Base-by-base conservation (phyloP, 2,888 invertebrate genomes). In the Apodemia mormo region DNA sequence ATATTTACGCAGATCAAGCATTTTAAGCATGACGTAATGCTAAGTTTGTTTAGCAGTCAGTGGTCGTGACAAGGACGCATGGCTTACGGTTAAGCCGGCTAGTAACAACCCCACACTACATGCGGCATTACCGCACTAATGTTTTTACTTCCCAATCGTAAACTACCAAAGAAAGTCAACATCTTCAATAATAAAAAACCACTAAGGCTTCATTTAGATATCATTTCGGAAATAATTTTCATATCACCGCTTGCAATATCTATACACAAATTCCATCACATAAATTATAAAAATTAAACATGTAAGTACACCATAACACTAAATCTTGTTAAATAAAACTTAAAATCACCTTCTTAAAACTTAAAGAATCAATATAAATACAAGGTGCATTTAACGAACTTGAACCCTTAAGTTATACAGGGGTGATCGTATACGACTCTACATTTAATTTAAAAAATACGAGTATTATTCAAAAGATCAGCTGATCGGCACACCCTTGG, bases 1-100 rank as follows among this genome's bases (percentile, higher is more conserved):
- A 91, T 91, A 91, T 92, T 92, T 90, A 88, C 87, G 82, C 87
- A 88, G 86, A 88, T 89, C 86, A 86, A 82, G 83, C 85, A 86
- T 80, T 81, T 79, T 75, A 78, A 77, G 58, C 33, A 82, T 90
- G 90, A 90, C 89, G 89, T 90, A 88, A 90, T 85, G 70, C 73
- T 68, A 67, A 71, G 68, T 83, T 84, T 85, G 80, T 82, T 82
- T 81, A 81, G 81, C 78, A 82, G 77, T 78, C 78, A 82, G 77
- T 77, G 79, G 79, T 76, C 81, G 80, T 76, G 72, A 80, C 85
- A 81, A 85, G 85, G 84, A 84, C 86, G 80, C 76, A 74, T 72
- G 71, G 77, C 78, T 77, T 75, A 78, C 76, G 73, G 74, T 75
- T 76, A 73, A 52, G 58, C 33, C 33, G 56, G 22, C 67, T 29